Conservation (phyloP, 2,113 vertebrate species). For the Dinomys branickii region DNA sequence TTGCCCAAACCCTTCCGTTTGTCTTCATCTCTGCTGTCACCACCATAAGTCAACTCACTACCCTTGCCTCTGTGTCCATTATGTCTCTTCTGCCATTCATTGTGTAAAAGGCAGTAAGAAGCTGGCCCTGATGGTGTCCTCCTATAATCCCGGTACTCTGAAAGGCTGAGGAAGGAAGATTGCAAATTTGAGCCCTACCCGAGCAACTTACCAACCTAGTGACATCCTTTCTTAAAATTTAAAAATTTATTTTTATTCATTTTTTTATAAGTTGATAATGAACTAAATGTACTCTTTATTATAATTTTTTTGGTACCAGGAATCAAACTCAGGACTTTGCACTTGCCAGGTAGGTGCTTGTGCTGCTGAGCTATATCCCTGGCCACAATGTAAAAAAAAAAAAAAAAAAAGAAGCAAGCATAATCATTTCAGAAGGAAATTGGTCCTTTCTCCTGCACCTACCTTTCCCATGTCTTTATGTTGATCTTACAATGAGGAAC, state of each 20-base stretch:
- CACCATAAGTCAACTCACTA: background rate
- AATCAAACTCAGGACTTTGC: no score
- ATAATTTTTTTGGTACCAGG: no score
- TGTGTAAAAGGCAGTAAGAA: background rate
- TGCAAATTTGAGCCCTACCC: background rate
- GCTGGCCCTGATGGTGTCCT: background rate
- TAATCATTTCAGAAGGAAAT: background rate
- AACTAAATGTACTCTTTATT: no score
- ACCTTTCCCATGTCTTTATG: background rate
- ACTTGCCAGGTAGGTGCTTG: no score
- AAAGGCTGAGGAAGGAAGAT: background rate
- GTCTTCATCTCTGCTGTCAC: background rate
- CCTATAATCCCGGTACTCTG: background rate
- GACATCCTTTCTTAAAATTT: background rate
- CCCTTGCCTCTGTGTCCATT: background rate
- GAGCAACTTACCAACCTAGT: background rate
- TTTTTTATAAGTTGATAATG: no score
- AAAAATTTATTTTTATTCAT: background rate
- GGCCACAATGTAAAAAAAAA: background rate
- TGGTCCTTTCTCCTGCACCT: background rate
- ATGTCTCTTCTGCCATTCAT: background rate
- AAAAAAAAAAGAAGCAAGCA: background rate
- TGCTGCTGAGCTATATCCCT: no score
- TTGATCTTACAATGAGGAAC: background rate
- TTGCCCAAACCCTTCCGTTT: background rate